Base-by-base conservation (phyloP, 2,797 vertebrate species). In the Parauchenoglanis ngamensis region DNA sequence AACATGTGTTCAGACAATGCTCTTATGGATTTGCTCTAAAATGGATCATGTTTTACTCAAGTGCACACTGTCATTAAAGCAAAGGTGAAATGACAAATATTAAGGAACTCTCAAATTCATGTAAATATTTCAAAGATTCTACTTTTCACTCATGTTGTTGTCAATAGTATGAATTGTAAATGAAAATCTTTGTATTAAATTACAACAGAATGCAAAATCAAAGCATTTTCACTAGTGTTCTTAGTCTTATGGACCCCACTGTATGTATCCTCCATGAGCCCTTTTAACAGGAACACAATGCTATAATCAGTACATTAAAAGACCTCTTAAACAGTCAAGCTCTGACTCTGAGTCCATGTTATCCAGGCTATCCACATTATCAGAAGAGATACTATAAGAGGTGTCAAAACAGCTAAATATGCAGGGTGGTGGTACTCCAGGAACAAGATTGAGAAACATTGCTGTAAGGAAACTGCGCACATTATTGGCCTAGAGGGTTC, bases 381-480 rank as follows among this genome's bases (percentile, higher is more conserved):
- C 40, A 46, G 17, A 46, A 25, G 10, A 73, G 40, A 28, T 46
- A 35, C 17, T 40, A 4, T 40, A 40, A 40, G 40, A 40, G 3
- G 40, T 40, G 40, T 40, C 21, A 65, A 46, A 67, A 49, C 80
- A 67, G 1, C 0, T 52, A 11, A 65, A 65, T 49, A 17, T 52
- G 15, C 44, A 81, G 17, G 61, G 46, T 3, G 1, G 15, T 67
- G 46, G 7, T 31, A 52, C 61, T 31, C 80, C 10, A 7, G 49
- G 49, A 49, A 83, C 44, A 83, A 83, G n/a, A 67, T 4, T 57
- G 28, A 23, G 54, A 57, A 59, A 79, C 19, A 79, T 4, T 25
- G 19, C 83, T 80, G 40, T 88, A 79, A 91, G 87, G 86, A 91
- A 91, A 87, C 54, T 78, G 56, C 86, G 86, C 76, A 85, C 85